A percentile compares a stretch with the other conserved stretches of the same genome.
Evolutionary conservation across 2,113 vertebrate species (phyloP).

Genomic region (Pithys albifrons): DNA sequence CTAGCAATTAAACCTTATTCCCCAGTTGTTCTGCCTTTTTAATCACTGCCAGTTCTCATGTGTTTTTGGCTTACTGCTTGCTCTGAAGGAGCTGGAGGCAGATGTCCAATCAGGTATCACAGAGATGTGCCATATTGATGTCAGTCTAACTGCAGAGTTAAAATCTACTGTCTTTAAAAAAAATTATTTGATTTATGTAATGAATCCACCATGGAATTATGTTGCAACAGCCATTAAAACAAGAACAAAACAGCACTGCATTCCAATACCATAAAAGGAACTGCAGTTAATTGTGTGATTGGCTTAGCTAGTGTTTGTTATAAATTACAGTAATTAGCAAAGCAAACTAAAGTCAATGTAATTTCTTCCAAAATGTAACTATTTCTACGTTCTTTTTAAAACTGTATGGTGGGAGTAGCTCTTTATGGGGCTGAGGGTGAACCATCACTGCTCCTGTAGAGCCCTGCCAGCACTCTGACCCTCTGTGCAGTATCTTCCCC

Average conservation of each 20-base stretch:
- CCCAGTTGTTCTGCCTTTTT: constrained; percentile 9
- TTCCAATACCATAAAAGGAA: background rate
- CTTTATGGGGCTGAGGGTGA: background rate
- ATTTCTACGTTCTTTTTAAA: background rate
- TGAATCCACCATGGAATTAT: background rate
- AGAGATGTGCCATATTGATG: background rate
- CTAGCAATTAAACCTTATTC: constrained; percentile 43
- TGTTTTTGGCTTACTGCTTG: background rate
- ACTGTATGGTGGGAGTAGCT: background rate
- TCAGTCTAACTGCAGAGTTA: background rate
- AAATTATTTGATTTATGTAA: background rate
- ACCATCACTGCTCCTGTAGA: background rate
- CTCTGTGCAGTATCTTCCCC: background rate
- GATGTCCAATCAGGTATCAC: background rate
- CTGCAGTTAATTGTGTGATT: background rate
- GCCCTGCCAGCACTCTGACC: background rate
- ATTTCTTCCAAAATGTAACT: background rate
- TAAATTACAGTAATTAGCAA: background rate
- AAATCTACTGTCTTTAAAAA: background rate
- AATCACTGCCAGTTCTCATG: background rate
- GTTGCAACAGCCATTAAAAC: background rate
- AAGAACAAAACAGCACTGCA: background rate
- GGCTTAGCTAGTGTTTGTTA: background rate
- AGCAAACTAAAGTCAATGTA: background rate
- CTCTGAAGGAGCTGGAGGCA: background rate